These are phyloP conservation scores for Thalassarche chlororhynchos DNA, from an alignment of 2,113 vertebrate species.

Conservation along the genomic window DNA sequence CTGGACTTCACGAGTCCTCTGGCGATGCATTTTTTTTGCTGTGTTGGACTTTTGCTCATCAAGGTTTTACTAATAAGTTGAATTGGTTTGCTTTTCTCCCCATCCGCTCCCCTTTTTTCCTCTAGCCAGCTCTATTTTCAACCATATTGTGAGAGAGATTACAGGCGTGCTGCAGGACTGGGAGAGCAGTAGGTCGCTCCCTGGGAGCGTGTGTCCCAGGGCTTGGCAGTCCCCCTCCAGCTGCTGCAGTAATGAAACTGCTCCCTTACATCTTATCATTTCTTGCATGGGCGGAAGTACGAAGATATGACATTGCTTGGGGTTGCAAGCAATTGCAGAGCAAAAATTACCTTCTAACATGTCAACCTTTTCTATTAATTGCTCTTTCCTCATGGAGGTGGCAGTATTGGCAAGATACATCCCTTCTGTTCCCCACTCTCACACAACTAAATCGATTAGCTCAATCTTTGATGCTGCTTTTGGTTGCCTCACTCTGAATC, in stretches of 20 bases:
- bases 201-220: not conserved
- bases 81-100: not conserved
- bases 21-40: not conserved
- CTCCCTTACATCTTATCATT: not conserved
- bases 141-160: not conserved
- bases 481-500: not conserved
- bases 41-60: not conserved
- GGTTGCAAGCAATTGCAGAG: not conserved
- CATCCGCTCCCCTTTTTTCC: not conserved
- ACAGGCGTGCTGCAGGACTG: not conserved
- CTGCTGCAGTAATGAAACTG: not conserved
- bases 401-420: not conserved
- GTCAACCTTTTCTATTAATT: not conserved
- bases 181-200: not conserved
- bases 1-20: not conserved
- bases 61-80: not conserved
- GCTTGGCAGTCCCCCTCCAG: not conserved
- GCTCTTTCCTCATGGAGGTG: not conserved
- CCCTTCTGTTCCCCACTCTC: not conserved
- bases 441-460: not conserved
- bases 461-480: not conserved
- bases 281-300: not conserved
- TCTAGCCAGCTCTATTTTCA: not conserved
- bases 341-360: not conserved
- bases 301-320: not conserved